Base-by-base conservation (phyloP, 2,797 vertebrate genomes). In the Sandelia bainsii region DNA sequence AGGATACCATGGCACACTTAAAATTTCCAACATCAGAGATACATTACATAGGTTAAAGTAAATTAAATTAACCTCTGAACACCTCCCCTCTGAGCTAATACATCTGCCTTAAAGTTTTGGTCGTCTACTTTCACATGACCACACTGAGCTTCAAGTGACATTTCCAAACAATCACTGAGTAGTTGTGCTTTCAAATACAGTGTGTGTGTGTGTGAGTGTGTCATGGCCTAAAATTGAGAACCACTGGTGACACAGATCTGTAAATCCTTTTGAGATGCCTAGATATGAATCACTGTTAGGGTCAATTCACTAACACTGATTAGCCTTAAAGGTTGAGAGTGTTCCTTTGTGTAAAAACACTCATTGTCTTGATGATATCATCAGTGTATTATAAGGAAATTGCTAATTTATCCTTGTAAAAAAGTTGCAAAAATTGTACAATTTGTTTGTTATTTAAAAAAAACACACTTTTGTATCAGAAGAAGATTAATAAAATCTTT, bases 401-500 rank as follows among this genome's bases (percentile, higher is more conserved):
- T 95, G 96, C 94, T 99, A 98, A 99, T 98, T 99, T 99, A 99
- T 99, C 96, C 94, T 95, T 99, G 96, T 98, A 93, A 89, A 93
- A 65, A 73, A 72, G 67, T 77, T 79, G 81, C 49, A 76, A 82
- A 79, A 84, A 73, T 68, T 85, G 81, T 86, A 84, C 92, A 92
- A 91, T 48, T 83, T 86, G 86, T 89, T 91, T 91, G 88, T 93
- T 94, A 95, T 95, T 95, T 95, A 95, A 95, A 87, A 51, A 6
- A 32, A 34, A 73, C n/a, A 90, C 70, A 85, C 84, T 95, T 95
- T 95, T 95, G 94, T 95, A 95, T 94, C 90, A 93, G 87, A 93
- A 93, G 87, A 93, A 76, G 80, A 89, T 82, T 39, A 90, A 87
- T 89, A 94, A 94, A 91, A 92, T 71, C 51, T 9, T 90, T 91